Conservation (phyloP, 2,888 invertebrate genomes). For the Erebia epiphron region DNA sequence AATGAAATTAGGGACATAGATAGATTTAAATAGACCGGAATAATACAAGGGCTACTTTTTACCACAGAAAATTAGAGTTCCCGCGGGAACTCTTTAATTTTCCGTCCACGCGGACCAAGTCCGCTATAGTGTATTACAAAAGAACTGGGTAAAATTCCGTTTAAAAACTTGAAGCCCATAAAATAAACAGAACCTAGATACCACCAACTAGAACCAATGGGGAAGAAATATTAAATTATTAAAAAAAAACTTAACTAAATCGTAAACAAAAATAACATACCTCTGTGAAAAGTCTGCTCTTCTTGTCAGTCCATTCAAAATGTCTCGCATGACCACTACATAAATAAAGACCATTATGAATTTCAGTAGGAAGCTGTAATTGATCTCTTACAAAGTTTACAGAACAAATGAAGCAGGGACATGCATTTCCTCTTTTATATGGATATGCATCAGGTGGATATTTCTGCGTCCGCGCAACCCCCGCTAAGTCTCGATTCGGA, state of each 20-base stretch:
- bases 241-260: not conserved
- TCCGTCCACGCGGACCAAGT: too few species aligned
- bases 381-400: constrained; percentile 24
- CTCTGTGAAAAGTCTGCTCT: not conserved
- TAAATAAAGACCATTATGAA: not conserved
- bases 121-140: too few species aligned
- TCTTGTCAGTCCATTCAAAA: not conserved
- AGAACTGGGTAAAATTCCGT: too few species aligned
- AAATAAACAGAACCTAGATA: too few species aligned
- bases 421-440: constrained; percentile 45
- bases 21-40: too few species aligned
- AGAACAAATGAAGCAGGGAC: constrained; percentile 33
- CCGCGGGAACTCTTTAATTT: too few species aligned
- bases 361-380: not conserved
- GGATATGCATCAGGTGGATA: constrained; percentile 48
- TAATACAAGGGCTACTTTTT: too few species aligned
- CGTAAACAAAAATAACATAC: not conserved
- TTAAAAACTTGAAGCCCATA: too few species aligned
- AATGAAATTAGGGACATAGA: too few species aligned
- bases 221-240: not conserved
- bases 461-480: constrained; percentile 48
- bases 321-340: not conserved
- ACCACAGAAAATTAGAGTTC: too few species aligned
- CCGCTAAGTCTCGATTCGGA: constrained; percentile 51
- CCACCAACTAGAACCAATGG: not conserved